phyloP scores from a whole-genome alignment of 2,888 invertebrate genomes.

The Sepioteuthis lessoniana region DNA sequence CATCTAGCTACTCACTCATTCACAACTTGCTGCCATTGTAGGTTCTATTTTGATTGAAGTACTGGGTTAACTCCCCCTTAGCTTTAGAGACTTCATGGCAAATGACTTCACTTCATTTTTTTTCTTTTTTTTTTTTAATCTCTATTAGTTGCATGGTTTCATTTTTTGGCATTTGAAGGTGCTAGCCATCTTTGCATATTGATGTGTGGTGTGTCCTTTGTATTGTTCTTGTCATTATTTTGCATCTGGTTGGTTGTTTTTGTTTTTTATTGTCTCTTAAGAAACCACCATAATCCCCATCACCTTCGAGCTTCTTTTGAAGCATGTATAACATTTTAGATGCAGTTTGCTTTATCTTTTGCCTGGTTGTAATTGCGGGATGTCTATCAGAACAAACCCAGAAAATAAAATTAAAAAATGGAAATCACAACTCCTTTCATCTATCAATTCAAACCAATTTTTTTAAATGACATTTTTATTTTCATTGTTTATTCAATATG shows the following conservation, averaged over 20 bases:
- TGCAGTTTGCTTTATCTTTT: background rate
- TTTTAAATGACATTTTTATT: background rate
- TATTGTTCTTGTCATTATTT: background rate
- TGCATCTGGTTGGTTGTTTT: background rate
- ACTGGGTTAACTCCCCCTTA: background rate
- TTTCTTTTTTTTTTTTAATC: no score
- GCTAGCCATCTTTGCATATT: background rate
- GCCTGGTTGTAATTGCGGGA: background rate
- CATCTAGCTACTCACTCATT: background rate
- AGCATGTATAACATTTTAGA: background rate
- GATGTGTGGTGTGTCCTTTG: background rate
- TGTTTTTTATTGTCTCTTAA: background rate
- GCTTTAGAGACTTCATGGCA: no score
- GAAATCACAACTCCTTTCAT: background rate
- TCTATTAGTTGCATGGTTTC: background rate
- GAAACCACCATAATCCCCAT: background rate
- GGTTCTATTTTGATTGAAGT: background rate
- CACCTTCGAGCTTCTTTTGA: background rate
- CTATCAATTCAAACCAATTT: background rate
- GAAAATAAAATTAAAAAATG: background rate
- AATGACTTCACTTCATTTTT: no score
- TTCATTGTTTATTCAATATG: no score
- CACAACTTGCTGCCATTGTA: conserved; percentile 10
- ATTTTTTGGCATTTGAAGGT: background rate
- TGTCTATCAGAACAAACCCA: background rate